Percentiles rank a stretch among this genome's conserved stretches.
These are phyloP conservation scores for Strigamia crassipes DNA, from an alignment of 2,888 invertebrate species.

Conservation along the genomic window DNA sequence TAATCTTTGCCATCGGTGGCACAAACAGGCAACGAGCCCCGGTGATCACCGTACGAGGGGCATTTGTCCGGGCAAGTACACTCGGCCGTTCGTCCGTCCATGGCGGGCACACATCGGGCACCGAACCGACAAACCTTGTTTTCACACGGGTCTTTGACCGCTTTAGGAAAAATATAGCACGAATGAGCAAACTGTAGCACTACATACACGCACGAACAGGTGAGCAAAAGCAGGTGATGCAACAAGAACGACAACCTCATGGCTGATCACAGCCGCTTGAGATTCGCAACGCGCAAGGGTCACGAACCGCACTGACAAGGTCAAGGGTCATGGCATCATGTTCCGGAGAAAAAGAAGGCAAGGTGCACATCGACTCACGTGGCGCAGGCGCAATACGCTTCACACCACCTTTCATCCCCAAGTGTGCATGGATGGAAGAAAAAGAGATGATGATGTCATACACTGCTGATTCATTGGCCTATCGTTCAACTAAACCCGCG, in stretches of 20 bases:
- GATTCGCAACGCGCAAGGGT: constrained; percentile 14
- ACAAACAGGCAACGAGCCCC: constrained; percentile 74
- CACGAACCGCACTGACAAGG: constrained; percentile 48
- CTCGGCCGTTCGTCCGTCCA: constrained; percentile 72
- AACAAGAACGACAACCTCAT: neutral
- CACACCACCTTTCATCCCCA: constrained; percentile 25
- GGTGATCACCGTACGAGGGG: constrained; percentile 81
- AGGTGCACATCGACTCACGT: constrained; percentile 44
- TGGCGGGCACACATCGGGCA: constrained; percentile 68
- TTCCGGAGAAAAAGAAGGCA: constrained; percentile 48
- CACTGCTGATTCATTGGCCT: constrained; percentile 55
- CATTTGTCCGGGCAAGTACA: constrained; percentile 81
- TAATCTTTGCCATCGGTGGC: constrained; percentile 65
- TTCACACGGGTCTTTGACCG: constrained; percentile 73
- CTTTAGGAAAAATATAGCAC: constrained; percentile 67
- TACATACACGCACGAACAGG: constrained; percentile 11
- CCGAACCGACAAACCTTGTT: constrained; percentile 72
- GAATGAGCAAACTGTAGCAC: constrained; percentile 51
- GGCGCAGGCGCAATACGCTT: constrained; percentile 38
- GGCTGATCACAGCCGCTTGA: constrained; percentile 33
- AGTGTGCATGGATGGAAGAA: constrained; percentile 46
- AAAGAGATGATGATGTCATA: constrained; percentile 52
- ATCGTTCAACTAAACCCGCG: constrained; percentile 18
- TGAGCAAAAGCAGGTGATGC: constrained; percentile 40
- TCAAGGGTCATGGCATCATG: constrained; percentile 51